phyloP scores from a whole-genome alignment of 2,888 invertebrate genomes.

The Amphipoea oculea region DNA sequence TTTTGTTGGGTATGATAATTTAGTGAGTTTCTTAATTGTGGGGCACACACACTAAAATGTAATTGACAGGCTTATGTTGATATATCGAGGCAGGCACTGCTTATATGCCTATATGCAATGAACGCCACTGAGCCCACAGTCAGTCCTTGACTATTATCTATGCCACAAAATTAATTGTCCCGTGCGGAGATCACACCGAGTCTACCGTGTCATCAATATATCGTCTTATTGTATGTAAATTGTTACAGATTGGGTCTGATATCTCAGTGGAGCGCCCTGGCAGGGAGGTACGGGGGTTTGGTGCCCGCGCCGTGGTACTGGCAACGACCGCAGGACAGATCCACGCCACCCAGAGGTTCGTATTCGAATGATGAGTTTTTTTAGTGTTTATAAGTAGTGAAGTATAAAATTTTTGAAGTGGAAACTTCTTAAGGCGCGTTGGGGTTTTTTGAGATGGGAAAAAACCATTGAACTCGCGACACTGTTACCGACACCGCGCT shows the following conservation, averaged over 20 bases:
- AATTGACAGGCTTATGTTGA: too few species aligned
- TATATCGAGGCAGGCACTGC: too few species aligned
- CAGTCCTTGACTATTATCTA: background rate
- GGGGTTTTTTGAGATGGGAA: too few species aligned
- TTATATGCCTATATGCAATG: too few species aligned
- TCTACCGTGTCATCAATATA: background rate
- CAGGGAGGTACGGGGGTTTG: conserved; percentile 93
- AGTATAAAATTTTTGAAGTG: background rate
- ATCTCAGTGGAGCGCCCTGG: conserved; percentile 95
- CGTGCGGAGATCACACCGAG: background rate
- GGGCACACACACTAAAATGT: too few species aligned
- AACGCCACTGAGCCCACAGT: too few species aligned
- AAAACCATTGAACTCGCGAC: too few species aligned
- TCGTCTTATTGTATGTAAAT: conserved; percentile 34
- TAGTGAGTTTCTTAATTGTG: too few species aligned
- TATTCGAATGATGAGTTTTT: background rate
- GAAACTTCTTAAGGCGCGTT: too few species aligned
- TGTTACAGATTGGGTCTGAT: conserved; percentile 94
- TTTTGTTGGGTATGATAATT: too few species aligned
- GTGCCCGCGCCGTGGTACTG: conserved; percentile 94
- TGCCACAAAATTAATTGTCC: background rate
- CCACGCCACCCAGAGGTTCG: conserved; percentile 93
- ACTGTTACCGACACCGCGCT: too few species aligned
- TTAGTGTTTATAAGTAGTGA: background rate
- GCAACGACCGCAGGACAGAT: conserved; percentile 89